phyloP scores from a whole-genome alignment of 1,140 invertebrate genomes.

The Oppia nitens region DNA sequence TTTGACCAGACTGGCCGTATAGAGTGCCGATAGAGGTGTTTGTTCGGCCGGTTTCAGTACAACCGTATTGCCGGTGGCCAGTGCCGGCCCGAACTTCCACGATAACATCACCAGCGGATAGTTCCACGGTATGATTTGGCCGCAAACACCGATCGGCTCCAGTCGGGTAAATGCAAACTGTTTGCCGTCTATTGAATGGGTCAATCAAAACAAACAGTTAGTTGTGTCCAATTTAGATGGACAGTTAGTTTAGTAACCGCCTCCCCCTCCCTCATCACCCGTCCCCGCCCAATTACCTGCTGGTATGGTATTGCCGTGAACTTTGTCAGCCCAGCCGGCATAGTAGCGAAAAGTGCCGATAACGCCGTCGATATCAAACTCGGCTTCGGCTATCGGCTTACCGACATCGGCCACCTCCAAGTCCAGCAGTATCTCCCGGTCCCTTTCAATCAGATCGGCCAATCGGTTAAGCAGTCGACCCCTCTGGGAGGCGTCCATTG shows the following conservation, averaged over 20 bases:
- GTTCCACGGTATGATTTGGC: conserved; percentile 83
- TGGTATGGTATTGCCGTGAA: conserved; percentile 71
- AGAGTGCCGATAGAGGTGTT: conserved; percentile 71
- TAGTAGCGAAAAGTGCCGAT: conserved; percentile 56
- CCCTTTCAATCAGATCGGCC: conserved; percentile 19
- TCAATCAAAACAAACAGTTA: background rate
- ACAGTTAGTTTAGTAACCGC: background rate
- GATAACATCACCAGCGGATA: conserved; percentile 51
- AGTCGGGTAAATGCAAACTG: conserved; percentile 45
- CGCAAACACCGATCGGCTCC: conserved; percentile 71
- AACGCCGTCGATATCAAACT: conserved; percentile 44
- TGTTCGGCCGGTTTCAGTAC: conserved; percentile 84
- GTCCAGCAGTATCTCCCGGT: conserved; percentile 17
- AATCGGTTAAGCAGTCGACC: conserved; percentile 26
- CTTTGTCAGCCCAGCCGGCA: conserved; percentile 81
- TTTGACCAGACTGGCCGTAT: conserved; percentile 53
- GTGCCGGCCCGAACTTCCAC: conserved; percentile 69
- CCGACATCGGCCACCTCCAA: conserved; percentile 73
- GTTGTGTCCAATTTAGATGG: background rate
- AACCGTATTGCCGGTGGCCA: conserved; percentile 64
- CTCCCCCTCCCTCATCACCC: conserved; percentile 6
- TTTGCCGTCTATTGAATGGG: conserved; percentile 15
- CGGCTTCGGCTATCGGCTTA: conserved; percentile 50
- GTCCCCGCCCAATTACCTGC: conserved; percentile 35
- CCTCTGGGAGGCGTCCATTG: conserved; percentile 30